These are phyloP conservation scores for Drosophila equinoxialis DNA, from an alignment of 1,140 invertebrate species.

Conservation along the genomic window DNA sequence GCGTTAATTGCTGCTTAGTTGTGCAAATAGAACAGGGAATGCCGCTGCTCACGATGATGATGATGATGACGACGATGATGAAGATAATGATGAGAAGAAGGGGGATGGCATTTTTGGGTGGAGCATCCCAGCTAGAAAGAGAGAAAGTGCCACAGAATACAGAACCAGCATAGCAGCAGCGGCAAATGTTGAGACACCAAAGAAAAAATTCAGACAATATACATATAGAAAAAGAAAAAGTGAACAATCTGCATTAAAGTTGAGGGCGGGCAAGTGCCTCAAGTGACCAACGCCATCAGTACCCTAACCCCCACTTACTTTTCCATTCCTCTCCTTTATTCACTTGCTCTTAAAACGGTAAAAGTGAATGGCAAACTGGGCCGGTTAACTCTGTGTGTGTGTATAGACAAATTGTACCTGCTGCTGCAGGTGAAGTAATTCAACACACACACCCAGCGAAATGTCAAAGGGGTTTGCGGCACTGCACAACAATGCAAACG, in stretches of 20 bases:
- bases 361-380: conserved; percentile 62
- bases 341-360: conserved; percentile 22
- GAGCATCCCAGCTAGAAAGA: neutral
- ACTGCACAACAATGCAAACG: conserved; percentile 11
- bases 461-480: conserved; percentile 40
- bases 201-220: conserved; percentile 39
- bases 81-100: neutral
- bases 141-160: conserved; percentile 6
- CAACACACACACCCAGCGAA: conserved; percentile 44
- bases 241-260: conserved; percentile 25
- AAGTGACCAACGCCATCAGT: conserved; percentile 40
- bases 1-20: conserved; percentile 59
- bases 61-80: neutral
- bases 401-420: conserved; percentile 52
- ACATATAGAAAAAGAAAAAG: conserved; percentile 35
- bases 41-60: neutral
- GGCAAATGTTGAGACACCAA: conserved; percentile 53
- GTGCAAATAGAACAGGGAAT: conserved; percentile 51
- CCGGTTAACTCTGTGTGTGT: conserved; percentile 16
- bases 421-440: conserved; percentile 24
- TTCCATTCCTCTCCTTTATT: conserved; percentile 14
- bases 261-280: conserved; percentile 36
- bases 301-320: conserved; percentile 22
- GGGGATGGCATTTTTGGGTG: conserved; percentile 12
- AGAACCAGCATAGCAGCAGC: neutral